phyloP scores from a whole-genome alignment of 1,140 invertebrate genomes.

The Drosophila dunni region DNA sequence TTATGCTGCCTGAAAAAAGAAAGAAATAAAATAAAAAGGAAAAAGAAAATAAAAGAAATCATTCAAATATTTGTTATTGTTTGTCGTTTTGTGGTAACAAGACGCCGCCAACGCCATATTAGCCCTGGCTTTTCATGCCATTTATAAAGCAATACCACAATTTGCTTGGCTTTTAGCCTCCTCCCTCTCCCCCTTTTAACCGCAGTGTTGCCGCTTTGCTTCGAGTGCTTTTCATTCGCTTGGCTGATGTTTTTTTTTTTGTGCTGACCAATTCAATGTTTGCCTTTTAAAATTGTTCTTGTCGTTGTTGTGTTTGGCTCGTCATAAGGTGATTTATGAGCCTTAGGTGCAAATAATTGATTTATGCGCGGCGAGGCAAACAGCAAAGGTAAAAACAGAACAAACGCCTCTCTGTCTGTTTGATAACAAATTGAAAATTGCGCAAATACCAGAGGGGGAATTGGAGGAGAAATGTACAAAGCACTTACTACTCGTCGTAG shows the following conservation, averaged over 20 bases:
- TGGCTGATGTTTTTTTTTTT: conserved; percentile 3
- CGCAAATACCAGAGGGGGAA: neutral
- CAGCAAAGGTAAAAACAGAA: conserved; percentile 16
- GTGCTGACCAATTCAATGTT: conserved; percentile 67
- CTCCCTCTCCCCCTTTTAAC: neutral
- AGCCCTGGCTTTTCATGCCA: conserved; percentile 67
- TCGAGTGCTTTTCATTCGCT: conserved; percentile 36
- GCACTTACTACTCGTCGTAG: conserved; percentile 15
- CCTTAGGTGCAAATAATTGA: conserved; percentile 75
- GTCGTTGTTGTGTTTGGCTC: conserved; percentile 23
- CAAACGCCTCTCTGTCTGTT: conserved; percentile 28
- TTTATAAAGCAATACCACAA: conserved; percentile 57
- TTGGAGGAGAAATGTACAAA: conserved; percentile 17
- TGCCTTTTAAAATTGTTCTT: conserved; percentile 36
- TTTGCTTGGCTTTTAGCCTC: conserved; percentile 61
- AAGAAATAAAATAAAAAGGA: neutral
- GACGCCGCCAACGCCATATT: conserved; percentile 76
- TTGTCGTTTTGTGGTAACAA: conserved; percentile 59
- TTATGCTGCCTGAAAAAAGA: conserved; percentile 9
- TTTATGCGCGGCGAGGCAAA: conserved; percentile 55
- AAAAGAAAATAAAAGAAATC: conserved; percentile 41
- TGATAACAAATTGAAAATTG: conserved; percentile 23
- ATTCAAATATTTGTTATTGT: conserved; percentile 66
- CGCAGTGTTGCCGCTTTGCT: neutral
- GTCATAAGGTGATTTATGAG: conserved; percentile 74